Evolutionary conservation across 2,113 vertebrate species (phyloP), one percentile per base, ranked within the genome.

Genomic region (Stomatorhinus ivindoensis): DNA sequence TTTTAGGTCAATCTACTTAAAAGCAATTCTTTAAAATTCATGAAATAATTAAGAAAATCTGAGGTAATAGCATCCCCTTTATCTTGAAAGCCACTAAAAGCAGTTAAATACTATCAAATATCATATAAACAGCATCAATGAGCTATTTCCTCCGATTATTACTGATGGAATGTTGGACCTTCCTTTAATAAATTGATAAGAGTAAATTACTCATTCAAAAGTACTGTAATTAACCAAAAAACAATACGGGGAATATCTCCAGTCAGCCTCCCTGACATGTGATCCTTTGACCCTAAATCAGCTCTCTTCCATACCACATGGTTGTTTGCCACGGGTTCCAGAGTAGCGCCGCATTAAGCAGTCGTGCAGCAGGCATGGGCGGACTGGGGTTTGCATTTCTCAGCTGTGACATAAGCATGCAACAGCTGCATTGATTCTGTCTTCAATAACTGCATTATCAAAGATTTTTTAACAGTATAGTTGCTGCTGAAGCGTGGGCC

Each of bases 171-270:
- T 89, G 91, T 88, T 90, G 92, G 91, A 89, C 92, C 91, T 91
- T 93, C 95, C 94, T 93, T 95, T 93, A 92, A 94, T 91, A 93
- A 95, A 95, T 92, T 91, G 94, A 95, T 94, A 94, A 94, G 94
- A 95, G 91, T 93, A 93, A 91, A 92, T 92, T 83, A 76, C 87
- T 61, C 31, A 61, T 50, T 88, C 51, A 51, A 46, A 31, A 88
- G 86, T 65, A 24, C 73, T 58, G 50, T 2, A 88, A 58, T 89
- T 61, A 89, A 83, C 87, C 89, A 90, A 90, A 92, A 73, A 91
- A 92, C 89, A 69, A 87, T 84, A 87, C 89, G 76, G 87, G 50
- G 80, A 51, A 42, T 85, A 87, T 88, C 51, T 39, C 50, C 48
- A 83, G 58, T 53, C 35, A 55, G 35, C 19, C 50, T 42, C 46